Evolutionary conservation across 2,113 vertebrate species (phyloP).

Genomic region (Pleuronectes platessa): DNA sequence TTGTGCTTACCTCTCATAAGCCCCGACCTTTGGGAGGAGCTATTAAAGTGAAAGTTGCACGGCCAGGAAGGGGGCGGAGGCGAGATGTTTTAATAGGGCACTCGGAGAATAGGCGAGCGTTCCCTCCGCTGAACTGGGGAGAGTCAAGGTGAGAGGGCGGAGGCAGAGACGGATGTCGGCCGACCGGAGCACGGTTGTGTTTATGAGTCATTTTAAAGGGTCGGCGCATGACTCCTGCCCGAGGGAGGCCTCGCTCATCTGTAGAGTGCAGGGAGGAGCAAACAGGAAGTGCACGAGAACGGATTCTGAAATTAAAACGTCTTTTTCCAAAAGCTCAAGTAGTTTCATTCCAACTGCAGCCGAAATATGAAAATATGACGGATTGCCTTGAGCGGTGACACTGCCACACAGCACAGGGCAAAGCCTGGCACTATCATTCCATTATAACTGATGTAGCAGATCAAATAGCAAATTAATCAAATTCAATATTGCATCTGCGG

Average conservation of each 20-base stretch:
- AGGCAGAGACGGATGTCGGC: constrained; percentile 51
- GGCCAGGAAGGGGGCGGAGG: neutral
- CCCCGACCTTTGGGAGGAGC: constrained; percentile 53
- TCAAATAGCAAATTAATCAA: constrained; percentile 73
- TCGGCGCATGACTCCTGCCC: constrained; percentile 46
- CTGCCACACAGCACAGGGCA: constrained; percentile 11
- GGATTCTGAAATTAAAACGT: neutral
- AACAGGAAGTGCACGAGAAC: constrained; percentile 16
- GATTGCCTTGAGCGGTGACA: constrained; percentile 18
- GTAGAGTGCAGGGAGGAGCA: constrained; percentile 57
- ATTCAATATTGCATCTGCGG: constrained; percentile 70
- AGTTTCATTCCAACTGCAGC: constrained; percentile 20
- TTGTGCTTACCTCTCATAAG: constrained; percentile 55
- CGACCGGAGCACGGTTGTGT: constrained; percentile 49
- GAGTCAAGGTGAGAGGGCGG: constrained; percentile 65
- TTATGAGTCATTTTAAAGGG: constrained; percentile 70
- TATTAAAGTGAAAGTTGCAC: constrained; percentile 49
- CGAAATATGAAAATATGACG: constrained; percentile 48
- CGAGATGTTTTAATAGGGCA: constrained; percentile 60
- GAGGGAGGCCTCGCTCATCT: constrained; percentile 61
- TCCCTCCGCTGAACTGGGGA: constrained; percentile 14
- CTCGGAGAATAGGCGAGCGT: constrained; percentile 50
- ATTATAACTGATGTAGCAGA: constrained; percentile 64
- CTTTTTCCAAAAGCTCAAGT: too few relatives aligned
- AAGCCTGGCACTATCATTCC: constrained; percentile 17